A percentile compares a stretch with the other conserved stretches of the same genome.
Evolutionary conservation across 2,113 vertebrate species (phyloP).

Genomic region (Alligator sinensis): DNA sequence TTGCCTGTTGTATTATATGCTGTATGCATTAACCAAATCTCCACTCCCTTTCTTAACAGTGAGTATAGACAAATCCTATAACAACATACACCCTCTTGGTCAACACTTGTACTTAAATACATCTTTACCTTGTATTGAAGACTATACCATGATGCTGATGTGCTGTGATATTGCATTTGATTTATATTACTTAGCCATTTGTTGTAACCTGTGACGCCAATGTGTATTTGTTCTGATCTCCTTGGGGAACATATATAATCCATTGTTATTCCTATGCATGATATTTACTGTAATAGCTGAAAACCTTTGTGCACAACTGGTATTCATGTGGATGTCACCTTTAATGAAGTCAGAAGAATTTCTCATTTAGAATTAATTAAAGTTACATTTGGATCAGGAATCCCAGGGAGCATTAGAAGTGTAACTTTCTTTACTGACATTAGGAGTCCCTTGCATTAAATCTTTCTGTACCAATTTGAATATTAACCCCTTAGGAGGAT

Average conservation of each 20-base stretch:
- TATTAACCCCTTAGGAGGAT: neutral
- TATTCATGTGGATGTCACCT: conserved; percentile 39
- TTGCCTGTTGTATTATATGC: neutral
- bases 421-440: neutral
- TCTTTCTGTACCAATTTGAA: neutral
- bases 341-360: conserved; percentile 42
- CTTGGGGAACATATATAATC: conserved; percentile 38
- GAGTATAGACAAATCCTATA: neutral
- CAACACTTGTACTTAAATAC: neutral
- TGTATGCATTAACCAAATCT: conserved; percentile 9
- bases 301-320: neutral
- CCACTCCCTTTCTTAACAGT: neutral
- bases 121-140: neutral
- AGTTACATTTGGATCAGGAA: conserved; percentile 35
- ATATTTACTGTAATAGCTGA: conserved; percentile 27
- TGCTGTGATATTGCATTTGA: conserved; percentile 56
- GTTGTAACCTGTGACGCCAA: neutral
- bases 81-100: neutral
- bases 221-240: conserved; percentile 57
- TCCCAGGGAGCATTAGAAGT: conserved; percentile 35
- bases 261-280: conserved; percentile 36
- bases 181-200: conserved; percentile 20
- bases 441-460: neutral
- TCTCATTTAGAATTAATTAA: conserved; percentile 65
- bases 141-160: neutral